These are phyloP conservation scores for Limenitis camilla DNA, from an alignment of 2,888 invertebrate species.

Conservation along the genomic window DNA sequence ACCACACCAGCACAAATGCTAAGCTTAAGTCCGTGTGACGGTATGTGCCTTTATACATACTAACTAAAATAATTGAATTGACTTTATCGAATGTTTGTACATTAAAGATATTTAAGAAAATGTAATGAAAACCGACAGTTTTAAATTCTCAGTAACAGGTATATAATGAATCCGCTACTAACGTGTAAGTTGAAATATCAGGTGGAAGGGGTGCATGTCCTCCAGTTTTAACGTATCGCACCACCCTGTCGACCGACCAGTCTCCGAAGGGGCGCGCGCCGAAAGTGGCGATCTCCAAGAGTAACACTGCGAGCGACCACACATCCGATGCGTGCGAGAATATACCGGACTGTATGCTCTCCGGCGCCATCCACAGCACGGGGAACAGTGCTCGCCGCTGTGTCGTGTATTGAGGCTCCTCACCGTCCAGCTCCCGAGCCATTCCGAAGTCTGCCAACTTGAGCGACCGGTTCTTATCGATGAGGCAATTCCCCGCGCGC, in stretches of 20 bases:
- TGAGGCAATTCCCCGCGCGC: conserved; percentile 84
- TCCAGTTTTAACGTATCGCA: conserved; percentile 71
- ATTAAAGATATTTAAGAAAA: not conserved
- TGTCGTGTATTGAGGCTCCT: conserved; percentile 82
- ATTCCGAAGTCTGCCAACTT: conserved; percentile 88
- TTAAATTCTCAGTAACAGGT: not conserved
- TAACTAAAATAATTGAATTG: no score
- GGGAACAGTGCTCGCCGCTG: conserved; percentile 88
- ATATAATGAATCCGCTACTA: conserved; percentile 16
- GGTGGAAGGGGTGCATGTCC: conserved; percentile 80
- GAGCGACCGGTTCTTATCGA: conserved; percentile 81
- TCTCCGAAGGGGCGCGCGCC: conserved; percentile 89
- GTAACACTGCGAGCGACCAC: conserved; percentile 90
- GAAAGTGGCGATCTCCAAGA: conserved; percentile 89
- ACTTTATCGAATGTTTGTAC: no score
- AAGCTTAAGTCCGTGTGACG: no score
- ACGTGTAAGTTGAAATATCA: conserved; percentile 47
- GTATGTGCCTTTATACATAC: no score
- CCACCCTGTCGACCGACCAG: conserved; percentile 83
- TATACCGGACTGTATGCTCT: conserved; percentile 83
- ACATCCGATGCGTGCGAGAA: conserved; percentile 89
- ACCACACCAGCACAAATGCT: no score
- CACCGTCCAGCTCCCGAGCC: conserved; percentile 80
- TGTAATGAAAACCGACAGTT: conserved; percentile 4
- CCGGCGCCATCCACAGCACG: conserved; percentile 94